Conservation (phyloP, 2,113 vertebrate species). For the Baryphthengus martii region DNA sequence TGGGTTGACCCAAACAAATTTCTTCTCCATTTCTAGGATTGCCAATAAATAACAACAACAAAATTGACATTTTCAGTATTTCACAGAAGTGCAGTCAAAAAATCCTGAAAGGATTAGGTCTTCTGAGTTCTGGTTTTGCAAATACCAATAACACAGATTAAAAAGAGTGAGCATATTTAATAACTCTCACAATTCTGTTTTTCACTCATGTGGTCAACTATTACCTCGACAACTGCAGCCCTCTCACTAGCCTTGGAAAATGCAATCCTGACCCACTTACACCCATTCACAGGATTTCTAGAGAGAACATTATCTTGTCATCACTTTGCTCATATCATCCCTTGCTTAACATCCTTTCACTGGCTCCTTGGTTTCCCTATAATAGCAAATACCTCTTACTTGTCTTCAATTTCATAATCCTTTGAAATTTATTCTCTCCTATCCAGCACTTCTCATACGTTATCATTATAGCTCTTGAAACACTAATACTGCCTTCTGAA, state of each 20-base stretch:
- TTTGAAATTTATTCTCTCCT: background rate
- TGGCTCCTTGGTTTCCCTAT: background rate
- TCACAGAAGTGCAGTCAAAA: background rate
- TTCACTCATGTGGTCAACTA: background rate
- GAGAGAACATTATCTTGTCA: conserved; percentile 7
- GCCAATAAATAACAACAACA: background rate
- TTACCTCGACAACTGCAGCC: background rate
- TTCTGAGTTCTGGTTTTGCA: background rate
- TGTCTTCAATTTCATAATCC: background rate
- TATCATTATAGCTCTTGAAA: background rate
- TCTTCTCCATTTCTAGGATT: background rate
- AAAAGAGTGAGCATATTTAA: background rate
- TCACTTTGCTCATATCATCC: background rate
- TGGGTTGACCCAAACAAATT: background rate
- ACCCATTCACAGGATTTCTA: background rate
- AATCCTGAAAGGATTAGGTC: background rate
- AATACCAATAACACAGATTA: background rate
- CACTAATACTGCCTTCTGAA: background rate
- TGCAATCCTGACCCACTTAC: background rate
- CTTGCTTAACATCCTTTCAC: background rate
- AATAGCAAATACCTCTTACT: background rate
- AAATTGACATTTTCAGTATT: background rate
- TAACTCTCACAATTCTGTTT: background rate
- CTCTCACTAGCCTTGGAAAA: background rate
- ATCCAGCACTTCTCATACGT: background rate